These are phyloP conservation scores for Deilephila porcellus DNA, from an alignment of 2,888 invertebrate genomes.

Conservation along the genomic window DNA sequence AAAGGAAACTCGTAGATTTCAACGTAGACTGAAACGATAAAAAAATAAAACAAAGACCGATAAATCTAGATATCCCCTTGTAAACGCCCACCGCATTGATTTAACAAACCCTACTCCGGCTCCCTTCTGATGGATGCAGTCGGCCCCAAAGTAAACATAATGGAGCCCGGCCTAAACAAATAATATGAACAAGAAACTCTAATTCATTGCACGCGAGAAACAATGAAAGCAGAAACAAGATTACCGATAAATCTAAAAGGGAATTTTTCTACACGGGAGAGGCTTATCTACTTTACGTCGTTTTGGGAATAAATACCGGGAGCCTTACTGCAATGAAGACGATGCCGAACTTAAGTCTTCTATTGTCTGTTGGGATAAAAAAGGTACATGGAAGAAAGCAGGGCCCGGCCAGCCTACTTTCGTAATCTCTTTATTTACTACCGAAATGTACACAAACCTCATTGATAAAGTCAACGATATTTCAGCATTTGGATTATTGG, in stretches of 20 bases:
- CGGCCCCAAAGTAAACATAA: constrained; percentile 70
- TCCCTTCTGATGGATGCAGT: constrained; percentile 67
- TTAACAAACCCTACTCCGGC: constrained; percentile 68
- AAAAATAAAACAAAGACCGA: constrained; percentile 61
- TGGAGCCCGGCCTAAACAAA: constrained; percentile 71
- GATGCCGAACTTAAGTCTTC: constrained; percentile 68
- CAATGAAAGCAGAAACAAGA: constrained; percentile 77
- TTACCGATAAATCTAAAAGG: constrained; percentile 76
- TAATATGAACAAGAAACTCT: constrained; percentile 68
- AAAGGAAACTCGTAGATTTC: constrained; percentile 52
- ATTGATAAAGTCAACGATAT: constrained; percentile 42
- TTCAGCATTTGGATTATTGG: too few species aligned
- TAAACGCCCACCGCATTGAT: constrained; percentile 73
- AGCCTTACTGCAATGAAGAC: constrained; percentile 70
- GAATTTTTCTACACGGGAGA: constrained; percentile 69
- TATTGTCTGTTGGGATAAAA: constrained; percentile 77
- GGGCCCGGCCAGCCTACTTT: constrained; percentile 52
- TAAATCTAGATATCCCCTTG: constrained; percentile 73
- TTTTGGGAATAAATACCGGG: constrained; percentile 73
- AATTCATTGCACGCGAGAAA: constrained; percentile 74
- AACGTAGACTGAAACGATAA: constrained; percentile 47
- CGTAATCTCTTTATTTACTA: constrained; percentile 73
- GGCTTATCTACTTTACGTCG: constrained; percentile 77
- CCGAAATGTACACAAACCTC: constrained; percentile 59
- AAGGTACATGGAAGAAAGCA: constrained; percentile 64